Evolutionary conservation across 2,113 vertebrate species (phyloP).

Genomic region (Piprites chloris): DNA sequence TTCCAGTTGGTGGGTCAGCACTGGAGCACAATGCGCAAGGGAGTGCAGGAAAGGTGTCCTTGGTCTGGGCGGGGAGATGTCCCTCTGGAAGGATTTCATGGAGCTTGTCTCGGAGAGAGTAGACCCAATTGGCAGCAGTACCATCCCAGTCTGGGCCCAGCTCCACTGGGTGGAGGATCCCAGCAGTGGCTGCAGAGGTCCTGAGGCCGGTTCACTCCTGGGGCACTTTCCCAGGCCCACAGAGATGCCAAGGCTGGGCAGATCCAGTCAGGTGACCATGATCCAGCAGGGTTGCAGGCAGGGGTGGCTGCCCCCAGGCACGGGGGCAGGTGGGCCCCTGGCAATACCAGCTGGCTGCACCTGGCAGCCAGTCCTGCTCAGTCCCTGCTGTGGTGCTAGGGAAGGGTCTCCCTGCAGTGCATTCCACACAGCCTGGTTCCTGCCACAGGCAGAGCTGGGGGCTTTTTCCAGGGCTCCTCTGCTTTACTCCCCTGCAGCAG

Average conservation of each 20-base stretch:
- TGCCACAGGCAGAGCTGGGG: neutral
- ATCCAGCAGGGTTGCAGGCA: rapidly evolving
- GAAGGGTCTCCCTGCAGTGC: neutral
- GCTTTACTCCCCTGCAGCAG: neutral
- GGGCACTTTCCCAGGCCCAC: neutral
- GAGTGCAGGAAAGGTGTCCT: neutral
- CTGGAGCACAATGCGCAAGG: neutral
- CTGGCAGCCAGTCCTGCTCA: neutral
- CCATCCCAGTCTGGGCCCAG: neutral
- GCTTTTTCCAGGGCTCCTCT: neutral
- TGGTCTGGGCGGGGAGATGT: neutral
- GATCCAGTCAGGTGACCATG: rapidly evolving
- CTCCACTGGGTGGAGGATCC: neutral
- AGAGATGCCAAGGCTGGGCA: neutral
- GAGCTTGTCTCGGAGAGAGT: rapidly evolving
- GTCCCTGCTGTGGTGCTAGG: neutral
- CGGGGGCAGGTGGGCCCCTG: neutral
- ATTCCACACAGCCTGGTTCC: rapidly evolving
- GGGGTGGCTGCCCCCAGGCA: neutral
- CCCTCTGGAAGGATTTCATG: neutral
- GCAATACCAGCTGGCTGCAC: neutral
- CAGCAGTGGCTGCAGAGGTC: neutral
- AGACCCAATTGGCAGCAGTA: rapidly evolving
- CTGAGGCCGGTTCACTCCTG: neutral
- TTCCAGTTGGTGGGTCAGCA: neutral